A percentile compares a stretch with the other conserved stretches of the same genome.
Conservation (phyloP, 1,140 invertebrate species). For the Ruditapes philippinarum region DNA sequence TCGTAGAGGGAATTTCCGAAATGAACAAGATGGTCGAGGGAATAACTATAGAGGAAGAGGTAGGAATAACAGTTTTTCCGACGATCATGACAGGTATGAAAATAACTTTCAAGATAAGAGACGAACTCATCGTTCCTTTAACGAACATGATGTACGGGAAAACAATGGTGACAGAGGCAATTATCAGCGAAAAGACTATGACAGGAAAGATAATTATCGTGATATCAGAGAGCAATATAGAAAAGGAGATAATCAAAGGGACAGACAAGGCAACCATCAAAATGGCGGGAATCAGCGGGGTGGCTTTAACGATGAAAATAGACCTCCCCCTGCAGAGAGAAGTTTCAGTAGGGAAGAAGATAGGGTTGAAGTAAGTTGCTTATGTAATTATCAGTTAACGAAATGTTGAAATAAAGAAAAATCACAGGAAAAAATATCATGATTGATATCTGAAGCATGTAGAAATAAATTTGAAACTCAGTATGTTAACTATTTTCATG, state of each 20-base stretch:
- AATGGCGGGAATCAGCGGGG: not conserved
- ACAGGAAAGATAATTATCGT: slow-evolving; percentile 58
- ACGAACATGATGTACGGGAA: not conserved
- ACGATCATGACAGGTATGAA: not conserved
- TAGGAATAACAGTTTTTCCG: not conserved
- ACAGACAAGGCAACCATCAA: not conserved
- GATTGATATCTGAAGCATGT: too few species aligned
- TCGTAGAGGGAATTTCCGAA: slow-evolving; percentile 1
- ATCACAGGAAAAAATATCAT: too few species aligned
- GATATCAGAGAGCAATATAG: slow-evolving; percentile 53
- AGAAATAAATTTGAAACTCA: too few species aligned
- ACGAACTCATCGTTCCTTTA: not conserved
- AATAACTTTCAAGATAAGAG: slow-evolving; percentile 19
- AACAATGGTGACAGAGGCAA: slow-evolving; percentile 6
- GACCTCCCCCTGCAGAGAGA: not conserved
- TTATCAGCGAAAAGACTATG: slow-evolving; percentile 23
- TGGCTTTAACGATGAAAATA: slow-evolving; percentile 16
- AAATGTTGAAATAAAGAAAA: too few species aligned
- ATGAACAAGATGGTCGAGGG: slow-evolving; percentile 2
- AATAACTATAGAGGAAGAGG: not conserved
- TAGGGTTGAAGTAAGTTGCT: slow-evolving; percentile 18
- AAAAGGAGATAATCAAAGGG: slow-evolving; percentile 23
- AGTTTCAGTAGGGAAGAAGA: slow-evolving; percentile 30
- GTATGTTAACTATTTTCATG: too few species aligned
- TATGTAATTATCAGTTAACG: too few species aligned